Percentiles rank a stretch among this genome's conserved stretches.
Conservation (phyloP, 2,888 invertebrate species). For the Dryobotodes eremita region DNA sequence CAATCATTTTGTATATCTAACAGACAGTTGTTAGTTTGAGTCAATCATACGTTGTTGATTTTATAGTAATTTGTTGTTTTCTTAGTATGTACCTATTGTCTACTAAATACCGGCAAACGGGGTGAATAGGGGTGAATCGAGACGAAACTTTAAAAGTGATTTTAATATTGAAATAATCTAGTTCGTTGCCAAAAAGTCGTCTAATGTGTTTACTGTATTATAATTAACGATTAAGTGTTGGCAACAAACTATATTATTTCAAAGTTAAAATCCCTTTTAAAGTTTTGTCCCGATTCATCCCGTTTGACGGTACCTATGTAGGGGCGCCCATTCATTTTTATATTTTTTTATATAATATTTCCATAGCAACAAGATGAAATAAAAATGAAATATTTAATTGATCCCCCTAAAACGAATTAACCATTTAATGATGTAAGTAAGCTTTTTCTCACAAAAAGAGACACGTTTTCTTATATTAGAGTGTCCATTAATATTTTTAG, state of each 20-base stretch:
- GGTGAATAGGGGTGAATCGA: too few species aligned
- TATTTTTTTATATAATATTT: neutral
- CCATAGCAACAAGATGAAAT: neutral
- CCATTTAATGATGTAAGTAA: neutral
- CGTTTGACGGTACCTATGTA: neutral
- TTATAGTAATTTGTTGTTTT: neutral
- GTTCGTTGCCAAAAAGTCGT: too few species aligned
- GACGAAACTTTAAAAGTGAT: too few species aligned
- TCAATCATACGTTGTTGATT: neutral
- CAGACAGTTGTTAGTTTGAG: neutral
- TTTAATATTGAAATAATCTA: too few species aligned
- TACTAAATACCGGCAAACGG: too few species aligned
- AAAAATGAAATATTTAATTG: neutral
- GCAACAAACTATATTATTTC: too few species aligned
- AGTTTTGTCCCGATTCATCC: too few species aligned
- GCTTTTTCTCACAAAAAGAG: neutral
- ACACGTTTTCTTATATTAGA: neutral
- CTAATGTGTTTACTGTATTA: too few species aligned
- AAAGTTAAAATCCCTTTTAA: too few species aligned
- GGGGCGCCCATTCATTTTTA: neutral
- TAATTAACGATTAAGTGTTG: too few species aligned
- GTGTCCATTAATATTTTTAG: too few species aligned
- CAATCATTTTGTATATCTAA: slow-evolving; percentile 2
- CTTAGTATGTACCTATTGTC: neutral
- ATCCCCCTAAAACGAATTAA: neutral